These are phyloP conservation scores for Alligator sinensis DNA, from an alignment of 2,113 vertebrate species.

Conservation along the genomic window DNA sequence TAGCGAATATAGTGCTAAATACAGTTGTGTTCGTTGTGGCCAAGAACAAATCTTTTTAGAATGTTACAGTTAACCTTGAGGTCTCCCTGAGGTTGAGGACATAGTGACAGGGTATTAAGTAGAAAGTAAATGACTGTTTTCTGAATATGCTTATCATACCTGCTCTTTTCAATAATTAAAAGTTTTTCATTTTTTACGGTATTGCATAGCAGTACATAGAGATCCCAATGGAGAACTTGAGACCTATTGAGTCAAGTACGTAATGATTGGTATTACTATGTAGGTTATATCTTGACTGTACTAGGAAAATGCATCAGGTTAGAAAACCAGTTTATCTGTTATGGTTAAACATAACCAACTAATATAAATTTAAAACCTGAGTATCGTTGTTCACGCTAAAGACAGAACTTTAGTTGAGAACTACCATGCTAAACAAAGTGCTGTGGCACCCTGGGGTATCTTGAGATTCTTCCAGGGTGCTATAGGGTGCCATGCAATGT, in stretches of 20 bases:
- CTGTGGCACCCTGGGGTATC: too few relatives aligned
- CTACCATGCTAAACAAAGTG: too few relatives aligned
- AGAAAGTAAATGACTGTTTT: background rate
- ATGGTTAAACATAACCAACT: background rate
- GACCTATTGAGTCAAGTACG: background rate
- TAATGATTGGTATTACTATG: background rate
- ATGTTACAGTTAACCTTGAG: background rate
- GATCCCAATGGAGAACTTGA: background rate
- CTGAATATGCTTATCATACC: background rate
- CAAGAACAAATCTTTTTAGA: background rate
- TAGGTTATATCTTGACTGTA: background rate
- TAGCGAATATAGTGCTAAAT: background rate
- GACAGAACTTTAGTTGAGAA: too few relatives aligned
- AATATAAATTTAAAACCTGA: background rate
- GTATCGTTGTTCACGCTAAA: background rate
- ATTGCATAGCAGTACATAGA: background rate
- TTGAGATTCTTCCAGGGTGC: too few relatives aligned
- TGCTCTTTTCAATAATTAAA: background rate
- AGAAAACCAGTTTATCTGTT: background rate
- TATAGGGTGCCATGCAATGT: too few relatives aligned
- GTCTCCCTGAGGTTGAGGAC: background rate
- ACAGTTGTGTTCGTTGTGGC: background rate
- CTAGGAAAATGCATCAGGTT: background rate
- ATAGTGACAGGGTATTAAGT: background rate
- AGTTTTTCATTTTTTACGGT: background rate